Evolutionary conservation across 2,797 vertebrate species (phyloP).

Genomic region (Coreius guichenoti): DNA sequence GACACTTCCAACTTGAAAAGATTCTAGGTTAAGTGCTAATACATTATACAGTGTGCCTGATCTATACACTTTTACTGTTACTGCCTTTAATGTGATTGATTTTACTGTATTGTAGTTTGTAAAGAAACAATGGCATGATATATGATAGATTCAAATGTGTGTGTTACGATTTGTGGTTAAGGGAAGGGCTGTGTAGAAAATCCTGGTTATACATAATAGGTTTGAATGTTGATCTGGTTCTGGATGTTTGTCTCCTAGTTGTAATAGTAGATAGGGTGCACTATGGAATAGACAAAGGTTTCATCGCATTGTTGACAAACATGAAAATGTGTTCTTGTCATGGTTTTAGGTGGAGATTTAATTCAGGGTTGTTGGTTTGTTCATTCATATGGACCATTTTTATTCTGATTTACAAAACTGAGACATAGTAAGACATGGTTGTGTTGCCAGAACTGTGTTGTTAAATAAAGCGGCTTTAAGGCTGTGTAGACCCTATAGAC

Average conservation of each 20-base stretch:
- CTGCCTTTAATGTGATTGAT: background rate
- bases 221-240: slow-evolving; percentile 14
- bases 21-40: background rate
- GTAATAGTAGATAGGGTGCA: slow-evolving; percentile 6
- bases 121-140: slow-evolving; percentile 8
- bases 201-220: slow-evolving; percentile 3
- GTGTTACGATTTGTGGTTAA: slow-evolving; percentile 19
- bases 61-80: background rate
- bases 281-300: background rate
- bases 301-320: slow-evolving; percentile 28
- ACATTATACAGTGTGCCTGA: background rate
- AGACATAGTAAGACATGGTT: background rate
- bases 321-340: background rate
- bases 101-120: background rate
- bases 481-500: slow-evolving; percentile 34
- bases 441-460: slow-evolving; percentile 6
- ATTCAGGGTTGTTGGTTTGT: background rate
- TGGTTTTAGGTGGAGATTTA: background rate
- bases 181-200: slow-evolving; percentile 17
- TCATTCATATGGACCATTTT: background rate
- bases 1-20: background rate
- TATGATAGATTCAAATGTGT: slow-evolving; percentile 16
- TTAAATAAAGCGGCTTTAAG: slow-evolving; percentile 38
- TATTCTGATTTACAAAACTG: background rate
- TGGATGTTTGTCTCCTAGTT: background rate